Evolutionary conservation across 2,888 invertebrate species (phyloP).

Genomic region (Lutraria lutraria): DNA sequence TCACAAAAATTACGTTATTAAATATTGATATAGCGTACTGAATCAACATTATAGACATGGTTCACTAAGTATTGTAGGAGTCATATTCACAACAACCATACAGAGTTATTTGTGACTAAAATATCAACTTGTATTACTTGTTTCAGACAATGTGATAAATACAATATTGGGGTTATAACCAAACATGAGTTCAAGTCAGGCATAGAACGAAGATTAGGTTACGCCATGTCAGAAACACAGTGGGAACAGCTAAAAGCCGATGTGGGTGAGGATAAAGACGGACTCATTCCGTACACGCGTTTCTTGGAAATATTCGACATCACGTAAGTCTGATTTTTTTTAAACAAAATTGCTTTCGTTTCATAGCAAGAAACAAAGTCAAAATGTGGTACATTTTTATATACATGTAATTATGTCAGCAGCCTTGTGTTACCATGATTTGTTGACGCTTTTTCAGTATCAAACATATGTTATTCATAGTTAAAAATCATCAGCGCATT

Average conservation of each 20-base stretch:
- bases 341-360: no score
- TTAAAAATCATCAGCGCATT: no score
- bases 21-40: background rate
- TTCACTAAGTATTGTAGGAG: no score
- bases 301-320: conserved; percentile 78
- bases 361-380: no score
- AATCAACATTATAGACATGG: background rate
- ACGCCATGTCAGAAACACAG: conserved; percentile 74
- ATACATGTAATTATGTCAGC: no score
- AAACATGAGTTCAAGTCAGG: conserved; percentile 75
- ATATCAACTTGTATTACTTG: background rate
- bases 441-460: no score
- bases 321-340: conserved; percentile 65
- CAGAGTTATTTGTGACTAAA: no score
- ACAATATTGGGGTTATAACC: conserved; percentile 75
- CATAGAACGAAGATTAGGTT: conserved; percentile 76
- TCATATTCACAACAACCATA: no score
- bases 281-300: conserved; percentile 76
- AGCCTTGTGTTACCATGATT: no score
- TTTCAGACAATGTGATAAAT: conserved; percentile 77
- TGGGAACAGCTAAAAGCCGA: conserved; percentile 75
- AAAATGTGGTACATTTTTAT: no score
- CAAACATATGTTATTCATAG: no score
- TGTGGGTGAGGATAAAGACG: conserved; percentile 75
- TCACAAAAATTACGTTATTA: background rate